Conservation (phyloP, 1,140 invertebrate species). For the Muscidifurax raptorellus region DNA sequence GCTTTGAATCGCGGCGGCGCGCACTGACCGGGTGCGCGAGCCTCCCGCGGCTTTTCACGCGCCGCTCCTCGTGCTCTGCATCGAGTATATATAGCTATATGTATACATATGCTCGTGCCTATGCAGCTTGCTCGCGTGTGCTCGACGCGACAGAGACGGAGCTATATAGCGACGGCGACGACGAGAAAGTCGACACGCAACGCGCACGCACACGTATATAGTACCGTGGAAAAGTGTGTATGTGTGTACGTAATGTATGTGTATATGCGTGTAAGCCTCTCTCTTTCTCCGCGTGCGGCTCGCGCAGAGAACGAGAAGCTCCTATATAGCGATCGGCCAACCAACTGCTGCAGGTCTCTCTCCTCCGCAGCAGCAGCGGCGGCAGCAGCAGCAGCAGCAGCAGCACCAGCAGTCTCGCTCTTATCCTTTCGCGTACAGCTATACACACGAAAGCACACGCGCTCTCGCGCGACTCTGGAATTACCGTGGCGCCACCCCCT, state of each 20-base stretch:
- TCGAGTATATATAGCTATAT: no score
- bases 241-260: constrained; percentile 9
- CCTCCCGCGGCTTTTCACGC: constrained; percentile 51
- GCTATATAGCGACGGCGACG: not conserved
- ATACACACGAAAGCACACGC: not conserved
- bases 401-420: no score
- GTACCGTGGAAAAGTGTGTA: no score
- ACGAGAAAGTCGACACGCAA: constrained; percentile 8
- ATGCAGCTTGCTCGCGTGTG: constrained; percentile 3
- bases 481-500: constrained; percentile 74
- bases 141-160: not conserved
- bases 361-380: not conserved
- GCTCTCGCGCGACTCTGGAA: constrained; percentile 70
- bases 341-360: constrained; percentile 42
- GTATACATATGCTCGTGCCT: no score
- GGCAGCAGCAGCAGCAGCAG: not conserved
- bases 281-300: not conserved
- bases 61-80: not conserved
- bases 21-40: constrained; percentile 46
- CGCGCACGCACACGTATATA: not conserved
- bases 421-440: constrained; percentile 5
- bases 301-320: not conserved
- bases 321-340: constrained; percentile 46
- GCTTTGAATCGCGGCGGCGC: constrained; percentile 45
- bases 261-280: not conserved